Percentiles rank a stretch among this genome's conserved stretches.
Evolutionary conservation across 2,797 vertebrate genomes (phyloP).

Genomic region (Enteromius unitaeniatus): DNA sequence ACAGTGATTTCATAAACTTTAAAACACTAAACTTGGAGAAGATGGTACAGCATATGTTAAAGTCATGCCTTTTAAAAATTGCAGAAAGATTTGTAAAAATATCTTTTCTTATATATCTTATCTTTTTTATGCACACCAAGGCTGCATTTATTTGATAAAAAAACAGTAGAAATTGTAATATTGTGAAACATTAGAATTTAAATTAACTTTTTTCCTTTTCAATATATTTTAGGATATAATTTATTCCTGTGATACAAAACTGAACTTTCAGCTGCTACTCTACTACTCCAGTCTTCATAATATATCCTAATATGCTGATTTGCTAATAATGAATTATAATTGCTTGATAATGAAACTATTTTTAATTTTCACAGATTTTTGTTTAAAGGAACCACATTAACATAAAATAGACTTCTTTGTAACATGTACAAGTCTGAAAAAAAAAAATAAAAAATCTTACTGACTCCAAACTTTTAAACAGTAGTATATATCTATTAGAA

Average conservation of each 20-base stretch:
- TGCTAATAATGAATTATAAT: too few relatives aligned
- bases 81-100: too few relatives aligned
- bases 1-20: neutral
- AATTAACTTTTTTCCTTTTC: neutral
- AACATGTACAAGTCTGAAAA: neutral
- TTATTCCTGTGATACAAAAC: neutral
- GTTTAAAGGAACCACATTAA: neutral
- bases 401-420: neutral
- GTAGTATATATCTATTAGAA: slow-evolving; percentile 42
- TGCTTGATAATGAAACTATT: neutral
- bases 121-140: neutral
- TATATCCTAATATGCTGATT: neutral
- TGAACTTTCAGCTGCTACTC: neutral
- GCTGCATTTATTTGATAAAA: neutral
- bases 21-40: neutral
- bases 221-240: neutral
- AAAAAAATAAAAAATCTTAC: neutral
- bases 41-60: neutral
- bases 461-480: neutral
- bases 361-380: too few relatives aligned
- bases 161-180: neutral
- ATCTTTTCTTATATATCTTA: too few relatives aligned
- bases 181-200: neutral
- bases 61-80: too few relatives aligned
- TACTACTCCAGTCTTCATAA: neutral